phyloP scores from a whole-genome alignment of 2,888 invertebrate genomes.

The Cephalotes varians region DNA sequence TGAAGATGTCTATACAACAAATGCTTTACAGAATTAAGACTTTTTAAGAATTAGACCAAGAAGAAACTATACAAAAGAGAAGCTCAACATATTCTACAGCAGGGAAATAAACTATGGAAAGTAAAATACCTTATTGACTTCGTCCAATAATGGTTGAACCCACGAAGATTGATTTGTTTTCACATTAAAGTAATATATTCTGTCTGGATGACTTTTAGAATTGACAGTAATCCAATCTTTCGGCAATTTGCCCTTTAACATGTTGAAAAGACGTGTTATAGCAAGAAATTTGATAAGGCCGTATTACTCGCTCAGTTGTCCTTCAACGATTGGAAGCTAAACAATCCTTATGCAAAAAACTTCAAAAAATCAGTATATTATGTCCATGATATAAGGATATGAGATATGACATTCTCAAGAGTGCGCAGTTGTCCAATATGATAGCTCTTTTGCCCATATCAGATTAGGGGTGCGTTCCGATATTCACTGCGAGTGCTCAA shows the following conservation, averaged over 20 bases:
- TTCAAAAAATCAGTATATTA: too few relatives aligned
- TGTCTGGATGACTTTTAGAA: slow-evolving; percentile 79
- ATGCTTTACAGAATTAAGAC: neutral
- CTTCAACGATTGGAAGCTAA: neutral
- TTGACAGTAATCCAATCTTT: slow-evolving; percentile 76
- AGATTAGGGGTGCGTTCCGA: too few relatives aligned
- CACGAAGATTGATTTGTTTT: slow-evolving; percentile 78
- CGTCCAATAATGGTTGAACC: slow-evolving; percentile 68
- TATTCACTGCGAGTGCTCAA: too few relatives aligned
- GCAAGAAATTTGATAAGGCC: neutral
- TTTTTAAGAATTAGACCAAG: neutral
- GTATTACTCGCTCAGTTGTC: neutral
- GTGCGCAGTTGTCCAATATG: too few relatives aligned
- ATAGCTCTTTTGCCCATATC: too few relatives aligned
- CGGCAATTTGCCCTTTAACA: slow-evolving; percentile 73
- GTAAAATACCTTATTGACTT: slow-evolving; percentile 51
- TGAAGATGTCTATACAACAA: neutral
- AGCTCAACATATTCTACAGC: neutral
- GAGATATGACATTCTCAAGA: too few relatives aligned
- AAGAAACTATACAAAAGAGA: neutral
- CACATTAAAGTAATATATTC: slow-evolving; percentile 81
- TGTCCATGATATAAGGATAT: too few relatives aligned
- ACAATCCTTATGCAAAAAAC: too few relatives aligned
- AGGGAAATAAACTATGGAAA: neutral
- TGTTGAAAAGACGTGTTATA: slow-evolving; percentile 11